Conservation (phyloP, 2,888 invertebrate genomes). For the Cloeon dipterum region DNA sequence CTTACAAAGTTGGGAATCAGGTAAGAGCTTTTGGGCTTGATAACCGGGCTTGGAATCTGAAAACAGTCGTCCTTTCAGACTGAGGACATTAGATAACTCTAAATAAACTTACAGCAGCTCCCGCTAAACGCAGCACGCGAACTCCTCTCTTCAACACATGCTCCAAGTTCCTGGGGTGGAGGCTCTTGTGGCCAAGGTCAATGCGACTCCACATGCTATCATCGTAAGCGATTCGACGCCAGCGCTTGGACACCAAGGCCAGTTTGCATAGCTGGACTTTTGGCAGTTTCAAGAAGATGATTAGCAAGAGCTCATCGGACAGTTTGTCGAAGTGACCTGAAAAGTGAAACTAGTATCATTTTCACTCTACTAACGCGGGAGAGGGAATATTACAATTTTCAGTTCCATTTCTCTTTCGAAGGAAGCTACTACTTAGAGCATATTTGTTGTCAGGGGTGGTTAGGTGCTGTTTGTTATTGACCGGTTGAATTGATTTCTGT, state of each 20-base stretch:
- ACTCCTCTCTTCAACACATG: slow-evolving; percentile 56
- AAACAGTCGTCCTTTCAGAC: no score
- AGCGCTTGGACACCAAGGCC: slow-evolving; percentile 51
- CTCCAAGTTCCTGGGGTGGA: slow-evolving; percentile 44
- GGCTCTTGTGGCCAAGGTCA: slow-evolving; percentile 43
- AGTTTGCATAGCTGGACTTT: slow-evolving; percentile 47
- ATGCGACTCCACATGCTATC: slow-evolving; percentile 69
- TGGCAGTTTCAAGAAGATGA: slow-evolving; percentile 62
- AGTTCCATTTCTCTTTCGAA: no score
- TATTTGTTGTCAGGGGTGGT: no score
- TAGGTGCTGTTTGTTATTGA: no score
- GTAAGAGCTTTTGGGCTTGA: slow-evolving; percentile 18
- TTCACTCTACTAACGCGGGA: no score
- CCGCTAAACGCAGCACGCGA: slow-evolving; percentile 50
- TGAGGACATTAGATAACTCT: no score
- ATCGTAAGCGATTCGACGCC: slow-evolving; percentile 56
- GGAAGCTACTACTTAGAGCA: no score
- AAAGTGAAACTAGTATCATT: no score
- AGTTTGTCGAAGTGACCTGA: slow-evolving; percentile 45
- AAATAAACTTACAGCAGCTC: slow-evolving; percentile 38
- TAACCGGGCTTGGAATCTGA: slow-evolving; percentile 26
- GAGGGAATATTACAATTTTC: no score
- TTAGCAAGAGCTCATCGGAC: slow-evolving; percentile 69
- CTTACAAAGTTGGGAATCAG: slow-evolving; percentile 20
- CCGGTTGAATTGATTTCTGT: no score